A percentile compares a stretch with the other conserved stretches of the same genome.
These are phyloP conservation scores for Pseudopipra pipra DNA, from an alignment of 2,113 vertebrate species.

Conservation along the genomic window DNA sequence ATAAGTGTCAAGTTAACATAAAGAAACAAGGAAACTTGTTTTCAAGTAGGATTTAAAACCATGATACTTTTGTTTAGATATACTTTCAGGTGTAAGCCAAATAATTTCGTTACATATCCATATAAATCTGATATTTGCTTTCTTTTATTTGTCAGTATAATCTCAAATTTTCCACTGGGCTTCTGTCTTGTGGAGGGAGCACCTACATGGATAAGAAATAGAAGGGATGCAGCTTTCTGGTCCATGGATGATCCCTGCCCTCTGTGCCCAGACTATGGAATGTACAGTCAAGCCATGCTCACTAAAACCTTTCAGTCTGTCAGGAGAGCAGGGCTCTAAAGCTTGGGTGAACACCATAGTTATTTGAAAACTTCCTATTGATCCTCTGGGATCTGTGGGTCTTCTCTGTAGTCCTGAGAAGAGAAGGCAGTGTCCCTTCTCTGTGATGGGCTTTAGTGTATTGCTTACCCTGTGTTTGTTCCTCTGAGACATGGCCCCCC, in stretches of 20 bases:
- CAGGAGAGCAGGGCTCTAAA: background rate
- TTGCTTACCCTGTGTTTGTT: background rate
- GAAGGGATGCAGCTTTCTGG: background rate
- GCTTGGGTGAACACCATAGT: background rate
- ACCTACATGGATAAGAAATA: background rate
- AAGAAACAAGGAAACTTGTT: slow-evolving; percentile 2
- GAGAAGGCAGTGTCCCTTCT: background rate
- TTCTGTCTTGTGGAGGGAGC: background rate
- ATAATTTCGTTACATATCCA: background rate
- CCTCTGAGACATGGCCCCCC: background rate
- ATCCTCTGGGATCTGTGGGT: background rate
- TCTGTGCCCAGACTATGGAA: background rate
- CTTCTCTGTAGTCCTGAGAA: background rate
- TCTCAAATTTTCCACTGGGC: background rate
- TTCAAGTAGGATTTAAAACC: background rate
- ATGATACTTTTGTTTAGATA: background rate
- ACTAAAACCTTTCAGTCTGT: background rate
- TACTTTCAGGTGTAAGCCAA: background rate
- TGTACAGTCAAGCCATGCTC: background rate
- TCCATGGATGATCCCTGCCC: background rate
- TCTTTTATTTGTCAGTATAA: background rate
- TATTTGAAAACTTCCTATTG: background rate
- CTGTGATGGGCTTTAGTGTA: accelerated
- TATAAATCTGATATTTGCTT: background rate
- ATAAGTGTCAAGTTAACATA: slow-evolving; percentile 19